Evolutionary conservation across 2,888 invertebrate genomes (phyloP).

Genomic region (Temnothorax unifasciatus): DNA sequence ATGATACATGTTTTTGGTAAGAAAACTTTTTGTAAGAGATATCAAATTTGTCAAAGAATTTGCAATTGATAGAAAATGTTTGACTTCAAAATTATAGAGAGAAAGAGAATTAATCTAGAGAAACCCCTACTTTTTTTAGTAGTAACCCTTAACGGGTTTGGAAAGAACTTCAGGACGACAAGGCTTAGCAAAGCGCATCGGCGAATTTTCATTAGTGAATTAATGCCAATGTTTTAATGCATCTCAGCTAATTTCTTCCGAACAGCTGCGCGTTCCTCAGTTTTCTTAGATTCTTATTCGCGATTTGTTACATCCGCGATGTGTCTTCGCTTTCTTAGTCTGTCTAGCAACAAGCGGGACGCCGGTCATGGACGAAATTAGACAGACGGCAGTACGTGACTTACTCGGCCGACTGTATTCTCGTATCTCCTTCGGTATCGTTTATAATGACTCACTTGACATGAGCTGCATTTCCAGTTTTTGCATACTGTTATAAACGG

Average conservation of each 20-base stretch:
- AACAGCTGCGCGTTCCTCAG: neutral
- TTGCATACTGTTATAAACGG: constrained; percentile 64
- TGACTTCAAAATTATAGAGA: no score
- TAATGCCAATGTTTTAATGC: neutral
- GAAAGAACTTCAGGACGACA: neutral
- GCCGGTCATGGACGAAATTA: constrained; percentile 53
- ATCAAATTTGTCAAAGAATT: no score
- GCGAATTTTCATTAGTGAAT: neutral
- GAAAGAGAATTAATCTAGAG: no score
- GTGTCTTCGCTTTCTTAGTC: constrained; percentile 31
- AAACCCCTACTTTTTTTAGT: neutral
- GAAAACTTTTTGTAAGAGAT: no score
- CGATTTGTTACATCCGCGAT: neutral
- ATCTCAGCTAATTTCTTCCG: constrained; percentile 3
- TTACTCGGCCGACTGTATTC: constrained; percentile 44
- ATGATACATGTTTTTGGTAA: no score
- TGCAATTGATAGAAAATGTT: no score
- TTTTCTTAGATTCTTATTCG: constrained; percentile 16
- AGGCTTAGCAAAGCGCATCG: neutral
- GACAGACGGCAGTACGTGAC: constrained; percentile 12
- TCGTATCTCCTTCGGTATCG: constrained; percentile 36
- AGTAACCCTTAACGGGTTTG: neutral
- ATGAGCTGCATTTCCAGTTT: constrained; percentile 60
- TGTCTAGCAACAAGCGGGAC: constrained; percentile 37
- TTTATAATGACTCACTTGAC: constrained; percentile 53